Conservation (phyloP, 1,140 invertebrate genomes). For the Drosophila nannoptera region DNA sequence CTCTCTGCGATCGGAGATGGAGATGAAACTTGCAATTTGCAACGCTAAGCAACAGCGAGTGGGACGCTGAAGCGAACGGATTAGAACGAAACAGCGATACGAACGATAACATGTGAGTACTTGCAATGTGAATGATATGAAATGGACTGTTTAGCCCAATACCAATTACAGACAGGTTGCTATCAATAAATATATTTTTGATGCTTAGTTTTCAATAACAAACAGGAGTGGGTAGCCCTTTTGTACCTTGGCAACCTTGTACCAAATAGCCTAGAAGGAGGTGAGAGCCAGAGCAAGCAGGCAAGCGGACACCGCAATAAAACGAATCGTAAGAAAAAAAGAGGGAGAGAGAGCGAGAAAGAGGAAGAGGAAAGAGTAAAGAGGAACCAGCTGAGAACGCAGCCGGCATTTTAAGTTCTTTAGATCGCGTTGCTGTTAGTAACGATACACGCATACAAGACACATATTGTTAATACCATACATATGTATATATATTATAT, state of each 20-base stretch:
- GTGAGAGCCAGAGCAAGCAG: constrained; percentile 1
- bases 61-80: background rate
- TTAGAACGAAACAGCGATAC: background rate
- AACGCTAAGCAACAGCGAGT: no score
- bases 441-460: constrained; percentile 2
- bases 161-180: constrained; percentile 48
- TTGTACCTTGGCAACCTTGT: constrained; percentile 44
- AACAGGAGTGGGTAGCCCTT: constrained; percentile 44
- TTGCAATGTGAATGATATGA: constrained; percentile 36
- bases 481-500: constrained; percentile 6
- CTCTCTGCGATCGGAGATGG: no score
- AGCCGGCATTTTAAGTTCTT: constrained; percentile 18
- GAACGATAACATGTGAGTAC: background rate
- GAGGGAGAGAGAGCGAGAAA: background rate
- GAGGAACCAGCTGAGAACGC: no score
- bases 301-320: background rate
- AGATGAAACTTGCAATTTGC: no score
- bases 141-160: background rate
- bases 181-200: constrained; percentile 65
- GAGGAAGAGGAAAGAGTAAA: background rate
- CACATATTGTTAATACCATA: constrained; percentile 8
- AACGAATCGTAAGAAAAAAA: background rate
- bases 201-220: constrained; percentile 74
- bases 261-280: constrained; percentile 5
- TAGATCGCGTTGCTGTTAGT: constrained; percentile 36